Conservation (phyloP, 2,797 vertebrate species). For the Sebastes aleutianus region DNA sequence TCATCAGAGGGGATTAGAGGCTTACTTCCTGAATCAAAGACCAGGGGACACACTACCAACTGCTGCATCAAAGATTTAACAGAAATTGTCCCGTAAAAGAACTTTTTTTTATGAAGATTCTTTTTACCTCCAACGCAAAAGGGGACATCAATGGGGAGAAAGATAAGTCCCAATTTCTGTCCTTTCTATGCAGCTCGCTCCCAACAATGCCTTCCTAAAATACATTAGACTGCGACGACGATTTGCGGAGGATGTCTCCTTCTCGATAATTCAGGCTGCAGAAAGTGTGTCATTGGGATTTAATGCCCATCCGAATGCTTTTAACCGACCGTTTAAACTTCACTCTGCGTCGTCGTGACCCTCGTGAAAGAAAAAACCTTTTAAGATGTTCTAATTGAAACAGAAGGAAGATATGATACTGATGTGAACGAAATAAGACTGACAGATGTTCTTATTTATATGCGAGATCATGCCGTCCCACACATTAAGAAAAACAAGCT, state of each 20-base stretch:
- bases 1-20: constrained; percentile 11
- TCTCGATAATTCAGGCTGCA: neutral
- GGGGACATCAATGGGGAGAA: constrained; percentile 2
- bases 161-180: neutral
- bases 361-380: neutral
- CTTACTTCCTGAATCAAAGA: constrained; percentile 35
- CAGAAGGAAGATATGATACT: neutral
- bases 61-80: constrained; percentile 24
- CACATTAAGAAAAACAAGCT: neutral
- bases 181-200: neutral
- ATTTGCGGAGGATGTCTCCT: neutral
- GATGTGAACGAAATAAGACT: constrained; percentile 2
- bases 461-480: neutral
- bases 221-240: neutral
- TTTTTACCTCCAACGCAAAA: constrained; percentile 12
- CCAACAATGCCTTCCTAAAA: constrained; percentile 1
- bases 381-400: neutral
- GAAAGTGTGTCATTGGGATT: neutral
- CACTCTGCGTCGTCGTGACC: neutral
- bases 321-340: neutral
- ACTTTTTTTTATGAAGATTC: neutral
- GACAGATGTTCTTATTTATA: constrained; percentile 10
- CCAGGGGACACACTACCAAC: constrained; percentile 2
- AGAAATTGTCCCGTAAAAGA: neutral
- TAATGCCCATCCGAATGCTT: neutral